A percentile compares a stretch with the other conserved stretches of the same genome.
Evolutionary conservation across 2,113 vertebrate genomes (phyloP).

Genomic region (Corvus cornix): DNA sequence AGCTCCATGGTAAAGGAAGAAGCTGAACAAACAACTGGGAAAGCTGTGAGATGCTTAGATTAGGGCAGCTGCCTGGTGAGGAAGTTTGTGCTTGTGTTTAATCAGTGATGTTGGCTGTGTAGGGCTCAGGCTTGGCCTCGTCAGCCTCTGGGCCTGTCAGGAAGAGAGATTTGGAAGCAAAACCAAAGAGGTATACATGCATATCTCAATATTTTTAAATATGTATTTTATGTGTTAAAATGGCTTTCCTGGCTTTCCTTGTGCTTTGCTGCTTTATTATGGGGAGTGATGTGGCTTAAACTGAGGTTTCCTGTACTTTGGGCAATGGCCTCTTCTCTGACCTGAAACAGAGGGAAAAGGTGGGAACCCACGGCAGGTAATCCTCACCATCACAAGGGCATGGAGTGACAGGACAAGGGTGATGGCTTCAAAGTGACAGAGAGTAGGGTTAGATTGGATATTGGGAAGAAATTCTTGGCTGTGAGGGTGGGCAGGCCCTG

Average conservation of each 20-base stretch:
- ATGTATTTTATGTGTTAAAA: not conserved
- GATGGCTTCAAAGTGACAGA: not conserved
- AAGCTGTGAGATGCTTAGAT: not conserved
- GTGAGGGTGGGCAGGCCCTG: rapidly evolving
- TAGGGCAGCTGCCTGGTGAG: not conserved
- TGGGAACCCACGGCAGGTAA: not conserved
- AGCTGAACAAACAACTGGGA: constrained; percentile 42
- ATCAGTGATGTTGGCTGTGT: not conserved
- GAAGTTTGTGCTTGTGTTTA: constrained; percentile 20
- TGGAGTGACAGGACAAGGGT: not conserved
- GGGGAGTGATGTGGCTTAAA: not conserved
- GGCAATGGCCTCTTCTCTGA: not conserved
- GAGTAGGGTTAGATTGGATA: not conserved
- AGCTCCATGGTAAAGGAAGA: not conserved
- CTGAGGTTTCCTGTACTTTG: not conserved
- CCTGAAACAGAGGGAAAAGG: not conserved
- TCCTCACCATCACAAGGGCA: not conserved
- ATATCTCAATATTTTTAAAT: not conserved
- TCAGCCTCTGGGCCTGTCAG: not conserved
- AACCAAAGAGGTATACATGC: not conserved
- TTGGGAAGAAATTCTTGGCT: rapidly evolving
- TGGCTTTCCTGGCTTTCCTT: not conserved
- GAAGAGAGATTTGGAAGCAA: not conserved
- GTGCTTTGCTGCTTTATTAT: not conserved
- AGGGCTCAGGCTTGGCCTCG: not conserved